Evolutionary conservation across 92 coral and sea anemone species (phyloP).

Genomic region (Epizoanthus scotinus): DNA sequence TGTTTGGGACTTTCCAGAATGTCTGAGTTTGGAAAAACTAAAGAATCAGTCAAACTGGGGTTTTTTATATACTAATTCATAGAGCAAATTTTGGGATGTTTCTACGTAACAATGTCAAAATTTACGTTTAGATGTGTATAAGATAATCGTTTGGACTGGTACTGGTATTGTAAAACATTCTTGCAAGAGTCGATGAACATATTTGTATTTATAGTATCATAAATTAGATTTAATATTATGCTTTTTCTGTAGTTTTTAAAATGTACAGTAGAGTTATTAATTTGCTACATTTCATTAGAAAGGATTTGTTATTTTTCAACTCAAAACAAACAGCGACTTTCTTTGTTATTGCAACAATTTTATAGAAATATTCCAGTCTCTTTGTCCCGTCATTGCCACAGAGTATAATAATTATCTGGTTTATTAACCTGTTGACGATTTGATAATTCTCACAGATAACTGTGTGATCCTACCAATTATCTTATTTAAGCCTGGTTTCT

Average conservation of each 20-base stretch:
- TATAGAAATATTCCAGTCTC: background rate
- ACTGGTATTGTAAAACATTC: background rate
- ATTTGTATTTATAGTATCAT: constrained; percentile 24
- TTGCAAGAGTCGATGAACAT: background rate
- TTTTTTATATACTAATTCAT: background rate
- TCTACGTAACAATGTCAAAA: background rate
- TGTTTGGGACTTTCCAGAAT: too few relatives aligned
- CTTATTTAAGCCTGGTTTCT: too few relatives aligned
- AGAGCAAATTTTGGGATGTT: background rate
- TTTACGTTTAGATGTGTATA: background rate
- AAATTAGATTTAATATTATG: constrained; percentile 16
- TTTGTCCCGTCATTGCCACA: background rate
- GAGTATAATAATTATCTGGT: too few relatives aligned
- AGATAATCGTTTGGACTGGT: background rate
- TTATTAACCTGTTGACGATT: too few relatives aligned
- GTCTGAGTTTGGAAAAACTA: too few relatives aligned
- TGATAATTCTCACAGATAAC: background rate
- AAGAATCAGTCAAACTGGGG: too few relatives aligned
- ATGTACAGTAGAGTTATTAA: constrained; percentile 23
- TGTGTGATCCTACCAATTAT: background rate
- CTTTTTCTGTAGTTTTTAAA: constrained; percentile 16
- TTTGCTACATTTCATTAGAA: constrained; percentile 3
- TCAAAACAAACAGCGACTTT: background rate
- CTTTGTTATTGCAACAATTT: background rate
- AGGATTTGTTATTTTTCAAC: constrained; percentile 2